phyloP scores from a whole-genome alignment of 2,888 invertebrate genomes.

The Tanaodytes sp. region DNA sequence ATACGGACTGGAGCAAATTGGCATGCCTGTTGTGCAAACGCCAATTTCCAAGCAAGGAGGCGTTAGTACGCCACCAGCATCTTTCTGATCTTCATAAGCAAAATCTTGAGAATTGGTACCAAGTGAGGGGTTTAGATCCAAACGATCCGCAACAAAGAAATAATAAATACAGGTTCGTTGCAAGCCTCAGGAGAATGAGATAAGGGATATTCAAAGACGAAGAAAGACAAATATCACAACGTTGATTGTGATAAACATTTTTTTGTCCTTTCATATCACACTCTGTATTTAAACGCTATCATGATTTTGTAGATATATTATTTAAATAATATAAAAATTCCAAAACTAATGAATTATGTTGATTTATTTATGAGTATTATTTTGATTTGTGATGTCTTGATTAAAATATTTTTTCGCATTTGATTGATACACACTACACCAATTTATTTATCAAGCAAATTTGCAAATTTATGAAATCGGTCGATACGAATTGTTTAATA shows the following conservation, averaged over 20 bases:
- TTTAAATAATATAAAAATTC: neutral
- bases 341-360: conserved; percentile 18
- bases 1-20: conserved; percentile 88
- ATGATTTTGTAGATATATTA: conserved; percentile 3
- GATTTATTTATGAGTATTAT: conserved; percentile 25
- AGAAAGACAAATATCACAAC: too few species aligned
- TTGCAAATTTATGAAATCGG: too few species aligned
- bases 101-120: conserved; percentile 79
- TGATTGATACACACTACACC: neutral
- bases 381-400: conserved; percentile 12
- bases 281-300: conserved; percentile 10
- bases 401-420: neutral
- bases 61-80: conserved; percentile 90
- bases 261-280: neutral
- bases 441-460: neutral
- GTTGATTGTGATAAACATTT: too few species aligned
- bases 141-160: conserved; percentile 73
- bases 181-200: conserved; percentile 2
- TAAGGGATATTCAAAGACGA: too few species aligned
- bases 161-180: conserved; percentile 75
- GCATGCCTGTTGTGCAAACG: conserved; percentile 96
- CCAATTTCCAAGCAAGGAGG: conserved; percentile 92
- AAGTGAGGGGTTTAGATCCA: conserved; percentile 72
- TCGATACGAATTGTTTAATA: too few species aligned
- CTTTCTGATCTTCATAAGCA: conserved; percentile 95